These are phyloP conservation scores for Zeuzera pyrina DNA, from an alignment of 2,888 invertebrate species.

Conservation along the genomic window DNA sequence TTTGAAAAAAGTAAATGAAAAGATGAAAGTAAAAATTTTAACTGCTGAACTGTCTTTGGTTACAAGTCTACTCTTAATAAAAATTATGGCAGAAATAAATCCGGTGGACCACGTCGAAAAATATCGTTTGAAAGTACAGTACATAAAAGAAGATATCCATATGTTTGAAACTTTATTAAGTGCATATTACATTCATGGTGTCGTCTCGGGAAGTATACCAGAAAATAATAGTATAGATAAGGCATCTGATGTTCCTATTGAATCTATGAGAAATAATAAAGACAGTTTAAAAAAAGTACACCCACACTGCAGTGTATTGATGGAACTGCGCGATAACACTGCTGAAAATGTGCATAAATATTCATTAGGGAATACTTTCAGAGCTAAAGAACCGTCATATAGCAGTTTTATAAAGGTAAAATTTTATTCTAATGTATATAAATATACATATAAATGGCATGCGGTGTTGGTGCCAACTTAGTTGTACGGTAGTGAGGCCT, in stretches of 20 bases:
- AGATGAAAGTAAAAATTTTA: constrained; percentile 29
- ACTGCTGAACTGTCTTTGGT: constrained; percentile 43
- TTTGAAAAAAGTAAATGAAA: constrained; percentile 14
- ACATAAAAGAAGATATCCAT: constrained; percentile 78
- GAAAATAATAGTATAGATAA: constrained; percentile 37
- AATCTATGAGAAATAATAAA: constrained; percentile 23
- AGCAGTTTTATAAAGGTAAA: constrained; percentile 67
- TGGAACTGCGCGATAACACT: constrained; percentile 41
- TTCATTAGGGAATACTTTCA: constrained; percentile 67
- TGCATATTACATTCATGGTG: constrained; percentile 70
- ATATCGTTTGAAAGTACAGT: constrained; percentile 79
- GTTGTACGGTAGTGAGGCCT: too few relatives aligned
- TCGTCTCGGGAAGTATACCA: constrained; percentile 41
- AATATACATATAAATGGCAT: too few relatives aligned
- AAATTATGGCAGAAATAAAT: constrained; percentile 75
- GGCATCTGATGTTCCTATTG: constrained; percentile 29
- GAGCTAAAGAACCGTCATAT: constrained; percentile 67
- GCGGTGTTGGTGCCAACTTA: too few relatives aligned
- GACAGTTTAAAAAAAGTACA: constrained; percentile 49
- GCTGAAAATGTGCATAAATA: constrained; percentile 52
- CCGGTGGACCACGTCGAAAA: constrained; percentile 89
- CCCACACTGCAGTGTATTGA: constrained; percentile 56
- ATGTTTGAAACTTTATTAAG: constrained; percentile 71
- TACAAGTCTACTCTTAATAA: constrained; percentile 70
- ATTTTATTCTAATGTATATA: neutral